Evolutionary conservation across 1,140 invertebrate species (phyloP).

Genomic region (Drosophila lini): DNA sequence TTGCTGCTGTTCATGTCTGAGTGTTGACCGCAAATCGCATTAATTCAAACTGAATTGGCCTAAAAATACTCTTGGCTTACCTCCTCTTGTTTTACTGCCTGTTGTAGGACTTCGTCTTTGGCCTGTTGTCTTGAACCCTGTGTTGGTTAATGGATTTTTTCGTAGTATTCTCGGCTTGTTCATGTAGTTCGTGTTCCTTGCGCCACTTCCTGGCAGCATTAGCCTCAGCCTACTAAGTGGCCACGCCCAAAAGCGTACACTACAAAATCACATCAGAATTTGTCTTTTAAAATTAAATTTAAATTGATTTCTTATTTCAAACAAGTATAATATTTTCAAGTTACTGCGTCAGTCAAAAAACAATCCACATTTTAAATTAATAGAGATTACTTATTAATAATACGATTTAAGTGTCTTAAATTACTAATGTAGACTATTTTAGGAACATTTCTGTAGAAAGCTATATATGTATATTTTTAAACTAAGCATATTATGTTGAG

Average conservation of each 20-base stretch:
- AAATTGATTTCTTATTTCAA: too few species aligned
- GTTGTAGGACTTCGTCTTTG: slow-evolving; percentile 9
- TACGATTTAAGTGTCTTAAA: too few species aligned
- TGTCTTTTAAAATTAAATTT: not conserved
- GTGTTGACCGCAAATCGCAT: slow-evolving; percentile 47
- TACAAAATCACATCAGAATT: not conserved
- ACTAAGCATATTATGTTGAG: not conserved
- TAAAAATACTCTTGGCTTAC: slow-evolving; percentile 8
- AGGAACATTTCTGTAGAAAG: not conserved
- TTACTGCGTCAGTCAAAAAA: too few species aligned
- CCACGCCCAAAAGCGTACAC: slow-evolving; percentile 42
- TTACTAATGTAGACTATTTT: too few species aligned
- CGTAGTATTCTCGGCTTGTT: slow-evolving; percentile 11
- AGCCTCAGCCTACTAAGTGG: slow-evolving; percentile 27
- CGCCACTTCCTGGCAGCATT: slow-evolving; percentile 38
- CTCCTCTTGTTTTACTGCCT: not conserved
- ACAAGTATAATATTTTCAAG: too few species aligned
- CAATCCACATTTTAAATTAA: too few species aligned
- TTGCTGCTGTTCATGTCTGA: slow-evolving; percentile 23
- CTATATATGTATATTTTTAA: not conserved
- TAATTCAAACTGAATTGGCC: slow-evolving; percentile 33
- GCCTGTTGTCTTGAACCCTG: slow-evolving; percentile 12
- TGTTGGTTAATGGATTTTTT: slow-evolving; percentile 51
- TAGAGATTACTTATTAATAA: too few species aligned
- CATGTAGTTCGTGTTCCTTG: slow-evolving; percentile 20